These are phyloP conservation scores for Felis catus DNA, from an alignment of 2,113 vertebrate species.

Conservation along the genomic window F.catus_Fca126_mat1.0 CM031419.1:170265501-170266000, in stretches of 20 bases:
- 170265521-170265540: neutral
- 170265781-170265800: neutral
- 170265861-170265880: conserved; percentile 5
- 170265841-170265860: neutral
- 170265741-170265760: neutral
- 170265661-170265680: neutral
- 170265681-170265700: neutral
- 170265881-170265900: neutral
- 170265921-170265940: neutral
- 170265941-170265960: neutral
- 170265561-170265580: neutral
- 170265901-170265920: neutral
- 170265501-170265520: neutral
- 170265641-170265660: neutral
- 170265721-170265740: neutral
- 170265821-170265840: neutral
- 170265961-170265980: neutral
- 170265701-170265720: neutral
- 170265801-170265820: neutral
- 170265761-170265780: neutral
- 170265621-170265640: neutral
- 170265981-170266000: neutral
- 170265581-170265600: neutral
- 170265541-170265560: neutral
- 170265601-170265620: neutral